Evolutionary conservation across 2,888 invertebrate species (phyloP).

Genomic region (Luperina testacea): DNA sequence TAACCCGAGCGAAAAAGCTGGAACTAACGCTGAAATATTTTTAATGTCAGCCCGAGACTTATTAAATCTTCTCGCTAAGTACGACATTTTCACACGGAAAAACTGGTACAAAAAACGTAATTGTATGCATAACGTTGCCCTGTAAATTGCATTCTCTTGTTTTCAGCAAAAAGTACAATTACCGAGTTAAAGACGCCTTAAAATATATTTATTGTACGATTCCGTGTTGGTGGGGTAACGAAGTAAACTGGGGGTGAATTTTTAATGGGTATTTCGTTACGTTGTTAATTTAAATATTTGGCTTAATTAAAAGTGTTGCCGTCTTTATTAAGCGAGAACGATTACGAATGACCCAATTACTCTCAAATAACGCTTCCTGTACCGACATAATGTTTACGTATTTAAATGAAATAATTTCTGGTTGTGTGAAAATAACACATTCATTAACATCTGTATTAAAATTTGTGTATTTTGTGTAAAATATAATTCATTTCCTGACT

Average conservation of each 20-base stretch:
- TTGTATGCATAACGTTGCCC: constrained; percentile 69
- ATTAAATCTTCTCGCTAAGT: constrained; percentile 64
- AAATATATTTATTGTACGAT: constrained; percentile 81
- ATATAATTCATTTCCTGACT: constrained; percentile 10
- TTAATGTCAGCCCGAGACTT: constrained; percentile 60
- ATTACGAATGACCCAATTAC: constrained; percentile 52
- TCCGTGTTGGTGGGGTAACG: constrained; percentile 76
- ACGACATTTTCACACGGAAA: constrained; percentile 52
- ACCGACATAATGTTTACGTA: constrained; percentile 32
- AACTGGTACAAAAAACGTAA: constrained; percentile 50
- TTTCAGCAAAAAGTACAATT: constrained; percentile 77
- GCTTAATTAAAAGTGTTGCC: constrained; percentile 81
- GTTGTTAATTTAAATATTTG: constrained; percentile 83
- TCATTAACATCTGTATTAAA: constrained; percentile 42
- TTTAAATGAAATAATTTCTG: constrained; percentile 44
- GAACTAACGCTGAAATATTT: constrained; percentile 61
- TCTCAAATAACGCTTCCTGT: constrained; percentile 51
- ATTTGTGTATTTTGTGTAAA: constrained; percentile 15
- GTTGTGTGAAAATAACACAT: constrained; percentile 32
- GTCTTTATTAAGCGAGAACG: constrained; percentile 70
- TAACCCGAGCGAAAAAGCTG: constrained; percentile 38
- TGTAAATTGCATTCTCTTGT: constrained; percentile 81
- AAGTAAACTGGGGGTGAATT: constrained; percentile 74
- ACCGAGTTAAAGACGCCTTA: constrained; percentile 75
- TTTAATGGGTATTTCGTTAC: constrained; percentile 80